Evolutionary conservation across 64 coral and sea anemone genomes (phyloP).

Genomic region (Porites lutea): DNA sequence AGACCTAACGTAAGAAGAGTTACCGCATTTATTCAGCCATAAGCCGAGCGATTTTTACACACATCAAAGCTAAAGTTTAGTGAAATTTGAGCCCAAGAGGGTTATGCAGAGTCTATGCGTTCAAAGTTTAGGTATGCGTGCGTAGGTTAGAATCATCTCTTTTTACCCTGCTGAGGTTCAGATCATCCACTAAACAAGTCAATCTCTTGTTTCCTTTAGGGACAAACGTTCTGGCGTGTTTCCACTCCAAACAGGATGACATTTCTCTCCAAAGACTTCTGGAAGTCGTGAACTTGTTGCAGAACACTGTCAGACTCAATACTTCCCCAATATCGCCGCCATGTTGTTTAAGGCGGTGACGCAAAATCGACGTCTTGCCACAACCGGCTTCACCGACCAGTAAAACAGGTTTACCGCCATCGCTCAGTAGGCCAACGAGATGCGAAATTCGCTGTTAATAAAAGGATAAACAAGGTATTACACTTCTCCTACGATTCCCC

Average conservation of each 20-base stretch:
- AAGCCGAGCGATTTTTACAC: too few species aligned
- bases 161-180: conserved; percentile 94
- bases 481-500: too few species aligned
- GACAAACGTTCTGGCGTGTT: conserved; percentile 93
- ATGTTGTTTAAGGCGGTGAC: conserved; percentile 88
- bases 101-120: too few species aligned
- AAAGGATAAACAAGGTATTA: background rate
- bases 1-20: too few species aligned
- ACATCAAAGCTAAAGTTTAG: too few species aligned
- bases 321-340: conserved; percentile 92
- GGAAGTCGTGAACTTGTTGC: conserved; percentile 96
- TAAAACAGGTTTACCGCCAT: conserved; percentile 92
- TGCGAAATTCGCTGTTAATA: conserved; percentile 89
- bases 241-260: conserved; percentile 92
- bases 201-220: conserved; percentile 97
- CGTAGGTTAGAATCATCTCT: background rate
- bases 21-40: too few species aligned
- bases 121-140: too few species aligned
- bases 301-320: conserved; percentile 87
- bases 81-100: too few species aligned
- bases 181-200: conserved; percentile 91
- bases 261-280: conserved; percentile 85
- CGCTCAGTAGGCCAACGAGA: conserved; percentile 87
- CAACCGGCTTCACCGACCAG: conserved; percentile 91
- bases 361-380: conserved; percentile 96